Evolutionary conservation across 2,888 invertebrate genomes (phyloP).

Genomic region (Ashinkailepas kermadecensis): DNA sequence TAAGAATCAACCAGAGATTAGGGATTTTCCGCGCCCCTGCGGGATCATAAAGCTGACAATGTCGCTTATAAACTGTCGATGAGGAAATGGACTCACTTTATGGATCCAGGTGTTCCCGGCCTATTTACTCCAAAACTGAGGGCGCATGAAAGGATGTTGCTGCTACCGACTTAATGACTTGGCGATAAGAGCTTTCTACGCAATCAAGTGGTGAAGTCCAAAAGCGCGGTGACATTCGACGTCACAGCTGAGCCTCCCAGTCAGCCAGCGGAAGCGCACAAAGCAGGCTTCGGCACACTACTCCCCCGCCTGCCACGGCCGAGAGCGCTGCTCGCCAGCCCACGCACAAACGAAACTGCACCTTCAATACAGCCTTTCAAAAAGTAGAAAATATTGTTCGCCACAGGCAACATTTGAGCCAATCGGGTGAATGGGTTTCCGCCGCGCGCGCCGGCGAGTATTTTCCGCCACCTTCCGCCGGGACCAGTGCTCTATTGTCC

Average conservation of each 20-base stretch:
- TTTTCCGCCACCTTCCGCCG: no score
- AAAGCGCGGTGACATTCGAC: neutral
- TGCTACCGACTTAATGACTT: neutral
- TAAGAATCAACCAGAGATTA: neutral
- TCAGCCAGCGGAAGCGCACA: neutral
- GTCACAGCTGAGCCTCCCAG: neutral
- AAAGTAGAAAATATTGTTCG: no score
- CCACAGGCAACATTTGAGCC: no score
- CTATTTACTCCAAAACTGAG: neutral
- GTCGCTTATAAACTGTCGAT: neutral
- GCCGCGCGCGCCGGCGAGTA: no score
- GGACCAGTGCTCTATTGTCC: no score
- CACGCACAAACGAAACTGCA: neutral
- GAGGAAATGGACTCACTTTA: constrained; percentile 3
- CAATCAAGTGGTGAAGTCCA: neutral
- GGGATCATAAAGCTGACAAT: neutral
- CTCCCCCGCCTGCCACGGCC: neutral
- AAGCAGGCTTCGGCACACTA: neutral
- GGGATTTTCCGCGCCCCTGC: neutral
- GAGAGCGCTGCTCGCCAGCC: neutral
- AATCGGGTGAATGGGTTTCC: no score
- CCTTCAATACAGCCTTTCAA: no score
- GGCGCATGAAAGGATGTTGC: neutral
- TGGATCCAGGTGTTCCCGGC: neutral
- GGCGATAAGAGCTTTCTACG: neutral